Evolutionary conservation across 2,113 vertebrate species (phyloP).

Genomic region (Mionectes macconnelli): DNA sequence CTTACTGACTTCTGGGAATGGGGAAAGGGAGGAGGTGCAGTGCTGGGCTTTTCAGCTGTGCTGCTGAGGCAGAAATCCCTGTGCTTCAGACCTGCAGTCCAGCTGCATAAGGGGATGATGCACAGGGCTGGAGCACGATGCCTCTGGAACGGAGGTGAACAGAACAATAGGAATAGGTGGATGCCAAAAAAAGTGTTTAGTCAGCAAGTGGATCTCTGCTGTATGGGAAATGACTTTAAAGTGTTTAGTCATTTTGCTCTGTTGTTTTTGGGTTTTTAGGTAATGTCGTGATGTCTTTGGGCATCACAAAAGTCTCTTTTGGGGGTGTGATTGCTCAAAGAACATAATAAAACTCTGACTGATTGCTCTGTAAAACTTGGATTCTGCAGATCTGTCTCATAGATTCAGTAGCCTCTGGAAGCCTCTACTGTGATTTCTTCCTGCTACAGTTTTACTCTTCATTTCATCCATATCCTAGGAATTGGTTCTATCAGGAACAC

Average conservation of each 20-base stretch:
- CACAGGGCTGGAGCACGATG: fast-evolving
- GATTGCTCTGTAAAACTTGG: neutral
- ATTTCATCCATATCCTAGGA: neutral
- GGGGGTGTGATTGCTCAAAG: neutral
- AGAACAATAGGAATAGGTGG: conserved; percentile 6
- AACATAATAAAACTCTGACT: neutral
- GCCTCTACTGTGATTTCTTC: neutral
- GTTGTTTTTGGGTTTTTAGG: neutral
- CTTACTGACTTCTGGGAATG: neutral
- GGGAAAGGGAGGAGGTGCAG: neutral
- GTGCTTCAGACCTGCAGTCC: neutral
- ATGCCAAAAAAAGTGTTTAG: neutral
- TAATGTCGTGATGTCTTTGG: fast-evolving
- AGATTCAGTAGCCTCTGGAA: neutral
- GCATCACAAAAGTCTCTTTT: neutral
- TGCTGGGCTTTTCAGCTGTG: fast-evolving
- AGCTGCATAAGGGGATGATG: neutral
- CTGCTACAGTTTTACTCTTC: neutral
- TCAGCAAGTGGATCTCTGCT: neutral
- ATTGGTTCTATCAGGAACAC: neutral
- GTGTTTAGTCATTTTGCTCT: neutral
- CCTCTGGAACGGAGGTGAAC: neutral
- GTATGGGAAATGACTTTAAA: neutral
- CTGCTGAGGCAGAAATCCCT: neutral
- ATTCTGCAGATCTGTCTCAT: neutral